Base-by-base conservation (phyloP, 2,888 invertebrate genomes). In the Xestia rhomboidea region DNA sequence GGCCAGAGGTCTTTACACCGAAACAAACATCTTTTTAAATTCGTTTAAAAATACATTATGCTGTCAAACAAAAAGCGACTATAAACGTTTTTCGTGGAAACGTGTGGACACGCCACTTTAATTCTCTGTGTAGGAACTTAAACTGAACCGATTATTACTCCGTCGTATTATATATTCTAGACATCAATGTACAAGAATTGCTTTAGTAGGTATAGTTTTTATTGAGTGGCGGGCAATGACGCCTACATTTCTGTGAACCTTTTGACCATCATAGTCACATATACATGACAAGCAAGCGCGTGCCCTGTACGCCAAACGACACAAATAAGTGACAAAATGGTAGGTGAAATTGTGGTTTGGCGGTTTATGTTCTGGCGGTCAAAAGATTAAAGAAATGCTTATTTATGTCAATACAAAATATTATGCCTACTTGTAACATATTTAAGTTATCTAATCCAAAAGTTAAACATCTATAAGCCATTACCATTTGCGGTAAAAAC, bases 31-130 rank as follows among this genome's bases (percentile, higher is more conserved):
- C 88, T 92, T 93, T 92, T 93, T 87, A 89, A 91, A 93, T 92
- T 88, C 93, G 91, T 91, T 95, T 94, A 93, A 94, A 94, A 95
- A 93, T 92, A 94, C 94, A 94, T 95, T 93, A 94, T 85, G 88
- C 90, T 90, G 90, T 91, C 91, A 93, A 93, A 94, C 92, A 93
- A 93, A 92, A 92, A 91, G 69, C 77, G 79, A 84, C 82, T 79
- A 81, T 79, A 77, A 79, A 82, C 83, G 77, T 82, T 82, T 68
- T 75, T 79, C 69, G 82, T 77, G 89, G 90, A 90, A 91, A 89
- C 78, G 67, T 89, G 73, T 91, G 91, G 91, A 92, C 80, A 89
- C 78, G 83, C 77, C 83, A 70, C 67, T 73, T 73, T 72, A 73
- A 68, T 78, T 69, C 11, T 81, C 62, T 69, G 69, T 69, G 68